phyloP scores from a whole-genome alignment of 2,888 invertebrate genomes.

The Brenthis daphne region DNA sequence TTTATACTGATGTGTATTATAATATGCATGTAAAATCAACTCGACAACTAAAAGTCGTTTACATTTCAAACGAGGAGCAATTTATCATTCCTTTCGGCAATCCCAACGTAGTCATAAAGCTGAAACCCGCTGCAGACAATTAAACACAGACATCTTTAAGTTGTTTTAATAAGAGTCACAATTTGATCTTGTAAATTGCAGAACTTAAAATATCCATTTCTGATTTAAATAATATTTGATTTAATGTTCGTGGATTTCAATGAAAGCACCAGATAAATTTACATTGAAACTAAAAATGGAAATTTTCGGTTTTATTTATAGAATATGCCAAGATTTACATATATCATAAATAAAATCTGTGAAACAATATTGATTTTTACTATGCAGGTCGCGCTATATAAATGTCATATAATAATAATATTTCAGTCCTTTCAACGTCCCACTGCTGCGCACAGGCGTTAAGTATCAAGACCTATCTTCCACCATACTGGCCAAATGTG shows the following conservation, averaged over 20 bases:
- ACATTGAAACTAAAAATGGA: no score
- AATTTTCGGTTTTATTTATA: no score
- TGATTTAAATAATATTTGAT: no score
- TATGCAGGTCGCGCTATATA: no score
- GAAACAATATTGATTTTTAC: no score
- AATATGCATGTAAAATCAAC: constrained; percentile 23
- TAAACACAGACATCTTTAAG: constrained; percentile 41
- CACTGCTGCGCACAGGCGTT: no score
- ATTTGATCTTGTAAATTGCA: constrained; percentile 16
- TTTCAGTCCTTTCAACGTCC: no score
- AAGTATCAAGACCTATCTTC: no score
- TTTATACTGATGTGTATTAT: constrained; percentile 17
- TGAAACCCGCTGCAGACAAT: constrained; percentile 44
- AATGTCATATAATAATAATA: no score
- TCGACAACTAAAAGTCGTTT: constrained; percentile 36
- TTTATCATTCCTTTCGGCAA: constrained; percentile 42
- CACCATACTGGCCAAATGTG: no score
- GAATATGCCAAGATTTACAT: no score
- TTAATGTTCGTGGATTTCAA: not conserved
- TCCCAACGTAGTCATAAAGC: constrained; percentile 42
- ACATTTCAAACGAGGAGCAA: constrained; percentile 40
- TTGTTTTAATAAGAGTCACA: constrained; percentile 34
- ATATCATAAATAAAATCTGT: no score
- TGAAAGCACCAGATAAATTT: not conserved
- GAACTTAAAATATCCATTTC: not conserved